Evolutionary conservation across 2,113 vertebrate species (phyloP).

Genomic region (Psephotus haematonotus): DNA sequence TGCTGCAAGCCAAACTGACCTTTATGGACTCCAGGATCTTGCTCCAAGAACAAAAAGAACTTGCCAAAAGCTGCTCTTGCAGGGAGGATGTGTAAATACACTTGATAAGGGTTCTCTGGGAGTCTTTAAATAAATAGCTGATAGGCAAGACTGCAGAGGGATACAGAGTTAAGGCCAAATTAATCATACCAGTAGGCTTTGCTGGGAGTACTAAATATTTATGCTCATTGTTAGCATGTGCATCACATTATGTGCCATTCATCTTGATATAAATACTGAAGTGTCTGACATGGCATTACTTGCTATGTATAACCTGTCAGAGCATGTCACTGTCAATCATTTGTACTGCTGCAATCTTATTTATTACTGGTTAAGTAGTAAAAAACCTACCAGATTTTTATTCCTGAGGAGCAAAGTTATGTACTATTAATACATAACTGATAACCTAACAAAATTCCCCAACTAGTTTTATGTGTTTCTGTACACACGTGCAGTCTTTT

Average conservation of each 20-base stretch:
- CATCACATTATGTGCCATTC: slow-evolving; percentile 59
- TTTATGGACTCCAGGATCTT: background rate
- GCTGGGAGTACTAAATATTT: slow-evolving; percentile 64
- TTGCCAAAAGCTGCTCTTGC: background rate
- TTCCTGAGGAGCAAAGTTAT: background rate
- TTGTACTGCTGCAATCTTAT: slow-evolving; percentile 19
- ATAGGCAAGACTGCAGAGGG: slow-evolving; percentile 37
- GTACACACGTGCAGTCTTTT: background rate
- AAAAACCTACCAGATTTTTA: background rate
- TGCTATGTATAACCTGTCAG: slow-evolving; percentile 61
- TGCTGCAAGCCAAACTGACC: background rate
- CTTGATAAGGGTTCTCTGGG: background rate
- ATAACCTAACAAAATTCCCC: background rate
- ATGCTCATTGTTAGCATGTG: slow-evolving; percentile 63
- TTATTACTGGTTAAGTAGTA: slow-evolving; percentile 60
- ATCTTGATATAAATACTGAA: slow-evolving; percentile 67
- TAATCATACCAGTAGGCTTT: slow-evolving; percentile 52
- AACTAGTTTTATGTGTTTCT: background rate
- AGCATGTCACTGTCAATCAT: background rate
- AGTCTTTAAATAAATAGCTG: background rate
- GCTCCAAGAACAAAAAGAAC: background rate
- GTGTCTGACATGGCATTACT: slow-evolving; percentile 59
- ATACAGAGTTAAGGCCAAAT: slow-evolving; percentile 46
- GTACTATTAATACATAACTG: background rate
- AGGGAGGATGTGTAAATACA: background rate